Percentiles rank a stretch among this genome's conserved stretches.
Conservation (phyloP, 2,113 vertebrate genomes). For the Mormyrus iriodes region DNA sequence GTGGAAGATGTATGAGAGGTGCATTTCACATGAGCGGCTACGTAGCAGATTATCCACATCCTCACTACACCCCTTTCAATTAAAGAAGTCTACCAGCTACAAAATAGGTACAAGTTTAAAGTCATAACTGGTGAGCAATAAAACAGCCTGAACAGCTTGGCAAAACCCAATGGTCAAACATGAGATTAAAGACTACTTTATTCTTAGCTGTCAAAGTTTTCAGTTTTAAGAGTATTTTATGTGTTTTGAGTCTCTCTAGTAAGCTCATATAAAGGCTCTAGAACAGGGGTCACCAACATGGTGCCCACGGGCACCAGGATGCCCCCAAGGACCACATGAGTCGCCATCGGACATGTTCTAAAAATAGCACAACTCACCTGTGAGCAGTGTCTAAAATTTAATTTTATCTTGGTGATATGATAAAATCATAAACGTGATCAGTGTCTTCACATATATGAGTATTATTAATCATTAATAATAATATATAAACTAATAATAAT, state of each 20-base stretch:
- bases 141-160: neutral
- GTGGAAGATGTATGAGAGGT: neutral
- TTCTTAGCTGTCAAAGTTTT: neutral
- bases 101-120: neutral
- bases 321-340: no score
- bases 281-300: no score
- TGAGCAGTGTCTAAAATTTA: no score
- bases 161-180: neutral
- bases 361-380: no score
- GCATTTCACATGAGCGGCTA: neutral
- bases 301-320: no score
- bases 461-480: no score
- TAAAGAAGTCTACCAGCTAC: neutral
- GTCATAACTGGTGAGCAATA: neutral
- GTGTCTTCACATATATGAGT: no score
- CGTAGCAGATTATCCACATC: neutral
- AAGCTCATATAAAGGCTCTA: neutral
- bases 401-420: no score
- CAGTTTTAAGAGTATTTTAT: no score
- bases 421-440: no score
- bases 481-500: no score
- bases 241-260: neutral
- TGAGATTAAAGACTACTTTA: neutral
- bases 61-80: neutral
- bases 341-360: no score